These are phyloP conservation scores for Pristionchus japonicus DNA, from an alignment of 2,888 invertebrate species.

Conservation along the genomic window DNA sequence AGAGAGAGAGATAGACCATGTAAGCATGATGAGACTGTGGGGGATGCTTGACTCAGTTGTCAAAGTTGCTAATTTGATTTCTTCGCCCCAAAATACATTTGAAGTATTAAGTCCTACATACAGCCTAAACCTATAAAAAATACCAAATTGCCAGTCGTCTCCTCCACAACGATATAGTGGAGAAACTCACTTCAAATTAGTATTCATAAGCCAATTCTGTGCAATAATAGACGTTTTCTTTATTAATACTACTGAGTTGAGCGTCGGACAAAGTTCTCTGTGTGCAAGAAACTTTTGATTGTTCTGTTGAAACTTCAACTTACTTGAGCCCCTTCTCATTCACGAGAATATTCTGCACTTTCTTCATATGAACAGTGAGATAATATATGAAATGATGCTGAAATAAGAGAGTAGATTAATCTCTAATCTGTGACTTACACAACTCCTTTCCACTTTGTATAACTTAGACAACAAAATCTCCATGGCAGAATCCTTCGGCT, in stretches of 20 bases:
- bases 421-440: not conserved
- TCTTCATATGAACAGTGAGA: conserved; percentile 17
- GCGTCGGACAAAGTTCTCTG: not conserved
- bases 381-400: conserved; percentile 7
- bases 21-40: too few relatives aligned
- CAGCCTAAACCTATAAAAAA: not conserved
- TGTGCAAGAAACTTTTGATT: not conserved
- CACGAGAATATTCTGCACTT: not conserved
- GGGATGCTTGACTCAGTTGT: too few relatives aligned
- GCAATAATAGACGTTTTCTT: not conserved
- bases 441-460: conserved; percentile 22
- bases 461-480: not conserved
- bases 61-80: too few relatives aligned
- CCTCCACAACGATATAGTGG: too few relatives aligned
- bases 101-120: too few relatives aligned
- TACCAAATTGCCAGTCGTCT: too few relatives aligned
- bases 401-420: too few relatives aligned
- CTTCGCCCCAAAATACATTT: too few relatives aligned
- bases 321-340: not conserved
- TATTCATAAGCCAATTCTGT: conserved; percentile 9
- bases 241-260: not conserved
- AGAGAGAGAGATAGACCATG: too few relatives aligned
- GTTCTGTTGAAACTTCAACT: too few relatives aligned
- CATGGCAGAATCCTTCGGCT: not conserved
- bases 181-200: not conserved